Evolutionary conservation across 2,888 invertebrate species (phyloP), one percentile per base, ranked within the genome.

Genomic region (Noctua pronuba): DNA sequence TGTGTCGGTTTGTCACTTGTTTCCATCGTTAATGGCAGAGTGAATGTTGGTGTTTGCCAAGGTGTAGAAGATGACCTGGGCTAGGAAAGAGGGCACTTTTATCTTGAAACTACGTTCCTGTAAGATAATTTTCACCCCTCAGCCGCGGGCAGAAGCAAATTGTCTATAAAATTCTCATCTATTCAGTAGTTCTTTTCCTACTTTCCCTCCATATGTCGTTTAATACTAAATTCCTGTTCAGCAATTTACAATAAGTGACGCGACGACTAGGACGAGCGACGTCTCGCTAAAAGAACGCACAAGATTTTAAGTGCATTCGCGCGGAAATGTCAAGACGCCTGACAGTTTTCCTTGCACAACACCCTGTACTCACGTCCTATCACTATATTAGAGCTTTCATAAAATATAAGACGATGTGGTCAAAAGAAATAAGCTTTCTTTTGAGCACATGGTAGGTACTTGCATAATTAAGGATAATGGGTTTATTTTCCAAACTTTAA

Each of bases 261-360:
- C 52, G 74, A 76, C 69, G 44, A 66, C 78, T 73, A 64, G 66
- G 46, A 65, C 11, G n/a, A 35, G n/a, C 60, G 67, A 46, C 64
- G 46, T 52, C 13, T n/a, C 66, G 82, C 71, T 72, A 84, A 66
- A 77, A 78, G 79, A 87, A 88, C 84, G 82, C 80, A 88, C 83
- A 83, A 80, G 71, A 85, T 80, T 75, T 84, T 77, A 86, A 86
- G 82, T 89, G 88, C 88, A 89, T 80, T 83, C 76, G 74, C 80
- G 73, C 28, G 75, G 81, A 83, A 87, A 88, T 84, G 79, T 82
- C 88, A 89, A 83, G 80, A 64, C 28, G 55, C 60, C 28, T 86
- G 79, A 85, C 81, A 88, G 83, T 52, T 80, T 77, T 35, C 60
- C 38, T 80, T 70, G 70, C 81, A 70, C 75, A 76, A 69, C 79